A percentile compares a stretch with the other conserved stretches of the same genome.
phyloP scores from a whole-genome alignment of 1,140 invertebrate species.

The Physella acuta region DNA sequence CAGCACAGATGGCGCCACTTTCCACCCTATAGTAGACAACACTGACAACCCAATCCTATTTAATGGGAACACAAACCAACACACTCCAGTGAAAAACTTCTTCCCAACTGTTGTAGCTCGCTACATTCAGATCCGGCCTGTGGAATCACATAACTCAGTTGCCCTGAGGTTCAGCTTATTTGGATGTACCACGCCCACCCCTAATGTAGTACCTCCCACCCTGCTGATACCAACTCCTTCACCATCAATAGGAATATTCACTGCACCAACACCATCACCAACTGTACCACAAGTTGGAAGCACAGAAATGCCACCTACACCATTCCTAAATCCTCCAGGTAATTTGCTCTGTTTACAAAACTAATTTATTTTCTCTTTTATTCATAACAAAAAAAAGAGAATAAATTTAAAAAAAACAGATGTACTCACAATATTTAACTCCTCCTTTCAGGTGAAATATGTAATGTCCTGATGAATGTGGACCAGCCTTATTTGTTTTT shows the following conservation, averaged over 20 bases:
- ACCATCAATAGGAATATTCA: slow-evolving; percentile 4
- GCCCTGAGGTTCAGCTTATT: slow-evolving; percentile 43
- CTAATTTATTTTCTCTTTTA: too few species aligned
- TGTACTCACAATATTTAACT: too few species aligned
- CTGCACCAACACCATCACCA: slow-evolving; percentile 16
- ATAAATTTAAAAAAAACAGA: too few species aligned
- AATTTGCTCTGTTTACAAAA: too few species aligned
- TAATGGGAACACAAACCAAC: slow-evolving; percentile 41
- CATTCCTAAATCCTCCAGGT: too few species aligned
- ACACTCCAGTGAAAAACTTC: slow-evolving; percentile 36
- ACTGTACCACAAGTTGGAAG: not conserved
- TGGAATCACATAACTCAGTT: slow-evolving; percentile 42
- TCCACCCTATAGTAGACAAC: slow-evolving; percentile 32
- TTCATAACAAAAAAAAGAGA: too few species aligned
- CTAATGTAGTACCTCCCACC: slow-evolving; percentile 24
- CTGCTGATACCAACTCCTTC: slow-evolving; percentile 17
- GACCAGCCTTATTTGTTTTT: not conserved
- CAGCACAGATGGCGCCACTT: slow-evolving; percentile 44
- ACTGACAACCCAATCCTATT: slow-evolving; percentile 32
- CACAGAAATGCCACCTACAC: not conserved
- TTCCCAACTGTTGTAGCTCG: slow-evolving; percentile 40
- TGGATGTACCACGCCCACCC: slow-evolving; percentile 43
- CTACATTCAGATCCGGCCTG: slow-evolving; percentile 44
- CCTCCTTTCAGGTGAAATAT: not conserved
- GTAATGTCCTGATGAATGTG: not conserved